Base-by-base conservation (phyloP, 2,888 invertebrate species). In the Arctia plantaginis region DNA sequence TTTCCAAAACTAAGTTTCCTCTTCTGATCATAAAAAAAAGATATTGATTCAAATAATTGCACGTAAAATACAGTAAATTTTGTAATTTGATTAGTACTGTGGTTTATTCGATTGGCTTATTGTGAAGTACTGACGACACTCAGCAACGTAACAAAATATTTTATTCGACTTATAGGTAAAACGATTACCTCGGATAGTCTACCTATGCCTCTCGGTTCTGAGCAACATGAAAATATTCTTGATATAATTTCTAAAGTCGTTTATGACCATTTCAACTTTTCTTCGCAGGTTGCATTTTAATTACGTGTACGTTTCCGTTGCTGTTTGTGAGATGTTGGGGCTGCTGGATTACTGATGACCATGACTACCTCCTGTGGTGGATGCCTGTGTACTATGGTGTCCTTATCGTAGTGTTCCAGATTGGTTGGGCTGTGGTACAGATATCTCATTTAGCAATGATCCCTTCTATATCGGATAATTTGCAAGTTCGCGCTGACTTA, bases 391-490 rank as follows among this genome's bases (percentile, higher is more conserved):
- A 96, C 90, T 97, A 97, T 83, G 94, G 96, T 1, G 85, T 93
- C 51, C 94, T 96, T 75, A 98, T 98, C 81, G 92, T 96, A 18
- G 93, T 98, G 82, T 98, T 99, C 93, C 99, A 99, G 95, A 97
- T 98, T 82, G 99, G 99, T 20, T 99, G 99, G 99, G 99, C 99
- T 0, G 96, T 98, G 13, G 98, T 98, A 2, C 99, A 99, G 95
- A 99, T 99, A 85, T 98, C 99, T 1, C 99, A 99, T 93, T 96
- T 99, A 73, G 97, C 99, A 0, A 97, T 99, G 92, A 99, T 99
- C 85, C 98, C 99, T 1, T 97, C 97, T 71, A 96, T 98, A 74
- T 97, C 98, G 0, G 96, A 97, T 67, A 96, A 97, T 81, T 96
- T 97, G 68, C 95, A 97, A 81, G 96, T 97, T 78, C 97, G 98